Conservation (phyloP, 2,888 invertebrate species). For the Gymnoscelis rufifasciata region DNA sequence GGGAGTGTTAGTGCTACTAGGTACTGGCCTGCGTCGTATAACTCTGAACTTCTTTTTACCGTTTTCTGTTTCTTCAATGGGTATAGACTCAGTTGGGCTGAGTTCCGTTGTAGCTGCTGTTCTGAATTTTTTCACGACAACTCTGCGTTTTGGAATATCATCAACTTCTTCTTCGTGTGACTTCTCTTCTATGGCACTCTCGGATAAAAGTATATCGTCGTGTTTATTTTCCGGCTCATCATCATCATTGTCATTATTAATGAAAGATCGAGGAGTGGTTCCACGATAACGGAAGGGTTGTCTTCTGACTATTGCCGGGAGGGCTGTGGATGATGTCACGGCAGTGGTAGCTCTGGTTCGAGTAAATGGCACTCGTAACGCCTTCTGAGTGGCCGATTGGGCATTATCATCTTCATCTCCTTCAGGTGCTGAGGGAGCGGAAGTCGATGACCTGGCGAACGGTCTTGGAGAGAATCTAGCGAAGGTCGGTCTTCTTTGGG, state of each 20-base stretch:
- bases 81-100: slow-evolving; percentile 45
- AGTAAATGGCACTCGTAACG: slow-evolving; percentile 51
- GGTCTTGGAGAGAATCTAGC: slow-evolving; percentile 68
- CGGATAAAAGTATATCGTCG: slow-evolving; percentile 70
- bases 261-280: slow-evolving; percentile 45
- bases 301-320: slow-evolving; percentile 47
- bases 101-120: slow-evolving; percentile 37
- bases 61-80: slow-evolving; percentile 49
- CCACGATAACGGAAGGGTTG: slow-evolving; percentile 52
- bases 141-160: slow-evolving; percentile 41
- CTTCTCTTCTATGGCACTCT: slow-evolving; percentile 70
- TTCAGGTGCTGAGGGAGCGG: slow-evolving; percentile 24
- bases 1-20: slow-evolving; percentile 18
- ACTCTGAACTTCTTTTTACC: slow-evolving; percentile 60
- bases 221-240: slow-evolving; percentile 54
- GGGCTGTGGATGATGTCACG: slow-evolving; percentile 32
- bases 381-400: slow-evolving; percentile 39
- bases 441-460: slow-evolving; percentile 46
- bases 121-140: slow-evolving; percentile 52
- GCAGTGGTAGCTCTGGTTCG: slow-evolving; percentile 45
- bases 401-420: slow-evolving; percentile 34
- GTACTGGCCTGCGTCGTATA: slow-evolving; percentile 56
- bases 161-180: slow-evolving; percentile 57
- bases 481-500: slow-evolving; percentile 54
- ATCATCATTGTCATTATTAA: slow-evolving; percentile 38